Conservation (phyloP, 1,140 invertebrate genomes). For the Drosophila pseudoobscura region DNA sequence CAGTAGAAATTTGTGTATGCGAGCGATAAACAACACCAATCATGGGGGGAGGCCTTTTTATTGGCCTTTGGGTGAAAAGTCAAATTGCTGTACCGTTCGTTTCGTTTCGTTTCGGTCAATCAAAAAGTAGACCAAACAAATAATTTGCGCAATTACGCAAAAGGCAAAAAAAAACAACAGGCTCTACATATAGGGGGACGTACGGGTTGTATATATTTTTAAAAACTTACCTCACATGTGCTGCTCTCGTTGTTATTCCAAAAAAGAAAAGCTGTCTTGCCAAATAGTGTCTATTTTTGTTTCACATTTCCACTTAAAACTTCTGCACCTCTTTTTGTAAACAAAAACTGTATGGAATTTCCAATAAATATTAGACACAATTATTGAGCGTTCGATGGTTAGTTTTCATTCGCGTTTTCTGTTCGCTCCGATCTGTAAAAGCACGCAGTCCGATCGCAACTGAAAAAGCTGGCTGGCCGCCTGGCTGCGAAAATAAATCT, state of each 20-base stretch:
- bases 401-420: conserved; percentile 1
- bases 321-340: conserved; percentile 28
- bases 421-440: conserved; percentile 46
- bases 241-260: conserved; percentile 14
- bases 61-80: conserved; percentile 69
- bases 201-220: conserved; percentile 13
- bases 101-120: conserved; percentile 49
- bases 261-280: conserved; percentile 32
- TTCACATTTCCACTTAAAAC: conserved; percentile 61
- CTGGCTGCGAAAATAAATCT: conserved; percentile 57
- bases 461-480: conserved; percentile 43
- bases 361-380: conserved; percentile 25
- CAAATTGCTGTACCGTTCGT: conserved; percentile 56
- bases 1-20: not conserved
- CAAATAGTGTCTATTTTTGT: conserved; percentile 47
- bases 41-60: conserved; percentile 3
- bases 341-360: conserved; percentile 39
- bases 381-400: conserved; percentile 15
- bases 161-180: conserved; percentile 18
- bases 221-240: conserved; percentile 51
- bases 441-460: conserved; percentile 63
- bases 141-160: conserved; percentile 76
- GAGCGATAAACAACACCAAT: conserved; percentile 54
- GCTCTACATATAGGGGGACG: not conserved
- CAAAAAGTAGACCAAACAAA: conserved; percentile 79